Conservation (phyloP, 2,888 invertebrate species). For the Abscondita cerata region DNA sequence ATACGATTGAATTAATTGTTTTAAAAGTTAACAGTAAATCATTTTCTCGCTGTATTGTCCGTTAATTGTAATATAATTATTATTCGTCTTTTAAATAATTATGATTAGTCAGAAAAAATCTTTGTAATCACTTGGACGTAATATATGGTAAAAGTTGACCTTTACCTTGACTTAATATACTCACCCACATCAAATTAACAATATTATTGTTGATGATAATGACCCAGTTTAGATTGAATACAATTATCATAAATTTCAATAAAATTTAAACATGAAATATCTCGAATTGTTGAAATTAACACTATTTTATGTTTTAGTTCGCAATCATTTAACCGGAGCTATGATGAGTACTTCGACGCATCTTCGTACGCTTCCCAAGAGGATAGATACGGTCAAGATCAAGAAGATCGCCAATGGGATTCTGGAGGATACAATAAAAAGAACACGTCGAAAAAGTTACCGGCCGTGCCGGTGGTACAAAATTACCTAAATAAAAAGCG, state of each 20-base stretch:
- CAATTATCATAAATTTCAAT: not conserved
- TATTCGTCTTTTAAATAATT: too few species aligned
- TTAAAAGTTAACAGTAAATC: too few species aligned
- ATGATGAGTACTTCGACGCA: slow-evolving; percentile 72
- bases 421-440: slow-evolving; percentile 65
- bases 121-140: too few species aligned
- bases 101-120: too few species aligned
- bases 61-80: too few species aligned
- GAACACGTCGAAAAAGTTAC: slow-evolving; percentile 55
- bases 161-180: too few species aligned
- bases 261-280: not conserved
- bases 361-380: slow-evolving; percentile 70
- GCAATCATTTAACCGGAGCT: slow-evolving; percentile 61
- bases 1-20: too few species aligned
- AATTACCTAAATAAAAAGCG: slow-evolving; percentile 64
- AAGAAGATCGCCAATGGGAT: slow-evolving; percentile 78
- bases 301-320: slow-evolving; percentile 56
- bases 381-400: slow-evolving; percentile 66
- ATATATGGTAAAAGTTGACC: too few species aligned
- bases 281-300: not conserved
- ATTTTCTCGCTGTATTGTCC: too few species aligned
- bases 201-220: too few species aligned
- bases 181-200: too few species aligned
- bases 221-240: too few species aligned
- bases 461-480: slow-evolving; percentile 58